phyloP scores from a whole-genome alignment of 2,113 vertebrate genomes.

The Sprattus sprattus region DNA sequence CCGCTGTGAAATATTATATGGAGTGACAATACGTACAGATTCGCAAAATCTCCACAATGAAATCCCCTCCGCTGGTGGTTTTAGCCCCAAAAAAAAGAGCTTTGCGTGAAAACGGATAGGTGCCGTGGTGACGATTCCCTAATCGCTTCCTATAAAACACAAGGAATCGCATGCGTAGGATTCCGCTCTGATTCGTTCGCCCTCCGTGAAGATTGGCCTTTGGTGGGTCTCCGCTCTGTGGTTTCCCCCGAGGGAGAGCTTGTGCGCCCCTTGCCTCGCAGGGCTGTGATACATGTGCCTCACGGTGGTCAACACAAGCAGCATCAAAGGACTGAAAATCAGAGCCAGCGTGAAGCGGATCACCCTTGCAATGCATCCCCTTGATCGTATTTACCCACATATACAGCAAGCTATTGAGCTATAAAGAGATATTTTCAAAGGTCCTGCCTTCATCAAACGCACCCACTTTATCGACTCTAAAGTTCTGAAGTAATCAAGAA shows the following conservation, averaged over 20 bases:
- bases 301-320: not conserved
- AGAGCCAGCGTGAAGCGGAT: not conserved
- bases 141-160: not conserved
- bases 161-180: not conserved
- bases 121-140: not conserved
- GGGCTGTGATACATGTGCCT: not conserved
- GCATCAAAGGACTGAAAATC: not conserved
- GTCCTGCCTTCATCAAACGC: conserved; percentile 12
- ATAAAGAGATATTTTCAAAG: conserved; percentile 8
- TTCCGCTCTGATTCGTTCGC: not conserved
- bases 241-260: not conserved
- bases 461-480: not conserved
- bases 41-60: not conserved
- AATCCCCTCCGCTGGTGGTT: not conserved
- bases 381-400: not conserved
- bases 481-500: not conserved
- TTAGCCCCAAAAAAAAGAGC: not conserved
- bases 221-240: not conserved
- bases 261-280: not conserved
- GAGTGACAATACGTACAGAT: not conserved
- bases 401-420: not conserved
- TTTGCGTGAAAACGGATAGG: not conserved
- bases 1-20: not conserved
- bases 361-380: not conserved
- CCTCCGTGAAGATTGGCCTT: not conserved